Conservation (phyloP, 2,797 vertebrate species). For the Tragelaphus eurycerus region DNA sequence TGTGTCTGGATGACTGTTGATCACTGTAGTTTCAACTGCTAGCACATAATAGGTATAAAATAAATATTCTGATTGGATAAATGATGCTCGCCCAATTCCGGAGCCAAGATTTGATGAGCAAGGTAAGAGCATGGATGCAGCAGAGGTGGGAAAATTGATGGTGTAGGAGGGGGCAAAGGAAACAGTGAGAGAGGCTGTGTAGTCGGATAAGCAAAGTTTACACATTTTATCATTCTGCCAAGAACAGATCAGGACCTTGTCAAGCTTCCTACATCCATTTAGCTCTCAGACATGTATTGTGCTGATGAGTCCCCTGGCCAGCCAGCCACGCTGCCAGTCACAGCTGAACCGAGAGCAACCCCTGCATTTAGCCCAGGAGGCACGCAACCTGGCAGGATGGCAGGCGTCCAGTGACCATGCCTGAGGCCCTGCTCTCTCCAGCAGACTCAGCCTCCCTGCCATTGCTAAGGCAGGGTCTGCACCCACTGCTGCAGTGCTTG, state of each 20-base stretch:
- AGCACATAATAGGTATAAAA: neutral
- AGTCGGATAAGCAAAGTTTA: neutral
- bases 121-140: neutral
- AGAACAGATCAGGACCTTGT: neutral
- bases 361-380: neutral
- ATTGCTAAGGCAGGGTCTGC: neutral
- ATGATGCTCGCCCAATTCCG: neutral
- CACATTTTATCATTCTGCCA: neutral
- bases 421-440: neutral
- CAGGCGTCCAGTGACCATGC: neutral
- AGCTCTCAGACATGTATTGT: neutral
- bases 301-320: neutral
- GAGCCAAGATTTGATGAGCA: neutral
- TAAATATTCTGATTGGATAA: neutral
- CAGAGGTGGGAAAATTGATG: neutral
- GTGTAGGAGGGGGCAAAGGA: neutral
- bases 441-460: neutral
- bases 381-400: neutral
- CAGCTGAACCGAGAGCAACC: neutral
- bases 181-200: neutral
- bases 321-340: neutral
- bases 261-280: neutral
- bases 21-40: neutral
- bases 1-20: neutral
- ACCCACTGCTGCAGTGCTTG: neutral